These are phyloP conservation scores for Apotomis capreana DNA, from an alignment of 2,888 invertebrate genomes.

Conservation along the genomic window DNA sequence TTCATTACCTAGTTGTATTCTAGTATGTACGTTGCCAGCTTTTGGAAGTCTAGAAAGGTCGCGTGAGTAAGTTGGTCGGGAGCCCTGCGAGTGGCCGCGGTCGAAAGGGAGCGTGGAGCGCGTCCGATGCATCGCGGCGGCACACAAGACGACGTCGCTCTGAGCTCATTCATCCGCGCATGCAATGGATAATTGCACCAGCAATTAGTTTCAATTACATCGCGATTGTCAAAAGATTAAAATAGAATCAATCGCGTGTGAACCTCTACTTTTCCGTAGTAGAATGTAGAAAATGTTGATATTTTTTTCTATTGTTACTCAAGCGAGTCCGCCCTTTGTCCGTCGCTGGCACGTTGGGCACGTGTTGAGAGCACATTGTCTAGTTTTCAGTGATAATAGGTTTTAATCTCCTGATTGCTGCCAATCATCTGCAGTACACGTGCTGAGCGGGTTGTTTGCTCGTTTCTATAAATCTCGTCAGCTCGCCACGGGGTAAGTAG, in stretches of 20 bases:
- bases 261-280: constrained; percentile 70
- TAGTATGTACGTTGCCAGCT: neutral
- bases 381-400: constrained; percentile 63
- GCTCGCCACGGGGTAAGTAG: neutral
- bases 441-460: constrained; percentile 47
- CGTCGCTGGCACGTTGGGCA: constrained; percentile 66
- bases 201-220: constrained; percentile 73
- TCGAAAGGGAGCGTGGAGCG: too few relatives aligned
- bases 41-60: neutral
- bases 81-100: too few relatives aligned
- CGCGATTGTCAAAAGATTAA: constrained; percentile 78
- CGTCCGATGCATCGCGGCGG: neutral
- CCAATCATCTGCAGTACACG: constrained; percentile 66
- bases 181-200: constrained; percentile 62
- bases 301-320: constrained; percentile 56
- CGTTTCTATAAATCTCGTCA: constrained; percentile 6
- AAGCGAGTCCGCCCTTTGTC: constrained; percentile 66
- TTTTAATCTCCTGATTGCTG: constrained; percentile 67
- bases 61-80: too few relatives aligned
- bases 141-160: constrained; percentile 7
- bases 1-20: too few relatives aligned
- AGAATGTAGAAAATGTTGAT: constrained; percentile 71
- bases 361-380: constrained; percentile 68
- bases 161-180: constrained; percentile 56
- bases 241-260: constrained; percentile 79